A percentile compares a stretch with the other conserved stretches of the same genome.
Conservation (phyloP, 92 coral and sea anemone genomes). For the Porites rus region DNA sequence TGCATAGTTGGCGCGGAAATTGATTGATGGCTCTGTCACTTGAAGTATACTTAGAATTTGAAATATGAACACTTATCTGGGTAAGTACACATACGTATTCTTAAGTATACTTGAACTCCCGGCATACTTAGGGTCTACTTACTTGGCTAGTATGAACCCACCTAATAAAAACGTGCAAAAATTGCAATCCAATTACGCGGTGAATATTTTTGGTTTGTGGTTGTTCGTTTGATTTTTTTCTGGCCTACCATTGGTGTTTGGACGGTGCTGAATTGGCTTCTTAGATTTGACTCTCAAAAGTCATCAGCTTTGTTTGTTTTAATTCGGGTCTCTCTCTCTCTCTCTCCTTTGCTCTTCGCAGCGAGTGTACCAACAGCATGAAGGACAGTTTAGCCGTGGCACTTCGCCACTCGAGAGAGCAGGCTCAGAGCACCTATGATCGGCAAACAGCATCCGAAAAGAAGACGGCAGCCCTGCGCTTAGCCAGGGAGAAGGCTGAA, state of each 20-base stretch:
- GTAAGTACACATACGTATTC: no score
- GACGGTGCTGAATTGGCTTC: not conserved
- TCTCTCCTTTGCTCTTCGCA: not conserved
- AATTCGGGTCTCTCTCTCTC: no score
- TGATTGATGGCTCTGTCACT: no score
- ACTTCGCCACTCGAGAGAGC: not conserved
- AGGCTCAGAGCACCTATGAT: conserved; percentile 4
- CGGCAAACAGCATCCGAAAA: not conserved
- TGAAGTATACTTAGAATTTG: no score
- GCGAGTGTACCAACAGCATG: not conserved
- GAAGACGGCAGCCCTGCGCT: not conserved
- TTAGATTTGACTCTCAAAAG: not conserved
- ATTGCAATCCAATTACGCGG: not conserved
- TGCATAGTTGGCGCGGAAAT: no score
- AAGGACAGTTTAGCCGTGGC: not conserved
- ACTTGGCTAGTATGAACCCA: no score
- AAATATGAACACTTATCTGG: no score
- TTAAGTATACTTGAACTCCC: no score
- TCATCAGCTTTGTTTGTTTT: not conserved
- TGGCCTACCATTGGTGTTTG: conserved; percentile 2
- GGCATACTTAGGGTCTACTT: no score
- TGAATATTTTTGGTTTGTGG: not conserved
- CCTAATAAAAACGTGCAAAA: no score
- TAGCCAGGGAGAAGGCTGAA: not conserved
- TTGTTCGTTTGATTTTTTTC: not conserved